These are phyloP conservation scores for Campaea margaritaria DNA, from an alignment of 2,888 invertebrate genomes.

Conservation along the genomic window DNA sequence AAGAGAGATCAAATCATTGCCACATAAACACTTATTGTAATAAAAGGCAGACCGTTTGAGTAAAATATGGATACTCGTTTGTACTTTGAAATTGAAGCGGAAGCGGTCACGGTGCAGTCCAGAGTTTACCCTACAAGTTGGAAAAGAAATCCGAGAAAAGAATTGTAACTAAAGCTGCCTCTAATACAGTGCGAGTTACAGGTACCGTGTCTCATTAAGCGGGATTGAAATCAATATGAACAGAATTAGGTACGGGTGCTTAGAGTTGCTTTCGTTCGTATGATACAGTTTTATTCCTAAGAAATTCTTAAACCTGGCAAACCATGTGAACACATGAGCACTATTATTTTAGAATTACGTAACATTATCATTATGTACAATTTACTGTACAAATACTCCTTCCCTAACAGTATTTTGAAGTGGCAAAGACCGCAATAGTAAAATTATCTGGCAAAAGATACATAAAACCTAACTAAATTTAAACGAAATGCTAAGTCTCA, in stretches of 20 bases:
- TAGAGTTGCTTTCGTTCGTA: conserved; percentile 46
- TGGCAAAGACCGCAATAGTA: conserved; percentile 69
- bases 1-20: conserved; percentile 90
- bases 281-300: conserved; percentile 54
- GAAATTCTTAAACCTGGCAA: conserved; percentile 55
- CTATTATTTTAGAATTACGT: conserved; percentile 56
- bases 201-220: conserved; percentile 12
- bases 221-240: conserved; percentile 46
- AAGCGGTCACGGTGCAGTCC: conserved; percentile 42
- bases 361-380: conserved; percentile 57
- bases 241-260: conserved; percentile 53
- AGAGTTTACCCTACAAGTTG: conserved; percentile 10
- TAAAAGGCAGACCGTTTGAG: conserved; percentile 63
- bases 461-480: conserved; percentile 51
- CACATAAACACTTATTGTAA: conserved; percentile 76
- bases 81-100: conserved; percentile 73
- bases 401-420: conserved; percentile 53
- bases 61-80: conserved; percentile 64
- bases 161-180: conserved; percentile 23
- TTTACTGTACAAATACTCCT: conserved; percentile 45
- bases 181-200: conserved; percentile 10
- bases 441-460: conserved; percentile 60
- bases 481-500: conserved; percentile 64
- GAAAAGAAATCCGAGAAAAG: conserved; percentile 6
- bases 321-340: conserved; percentile 67